These are phyloP conservation scores for Drosophila arawakana DNA, from an alignment of 1,140 invertebrate species.

Conservation along the genomic window DNA sequence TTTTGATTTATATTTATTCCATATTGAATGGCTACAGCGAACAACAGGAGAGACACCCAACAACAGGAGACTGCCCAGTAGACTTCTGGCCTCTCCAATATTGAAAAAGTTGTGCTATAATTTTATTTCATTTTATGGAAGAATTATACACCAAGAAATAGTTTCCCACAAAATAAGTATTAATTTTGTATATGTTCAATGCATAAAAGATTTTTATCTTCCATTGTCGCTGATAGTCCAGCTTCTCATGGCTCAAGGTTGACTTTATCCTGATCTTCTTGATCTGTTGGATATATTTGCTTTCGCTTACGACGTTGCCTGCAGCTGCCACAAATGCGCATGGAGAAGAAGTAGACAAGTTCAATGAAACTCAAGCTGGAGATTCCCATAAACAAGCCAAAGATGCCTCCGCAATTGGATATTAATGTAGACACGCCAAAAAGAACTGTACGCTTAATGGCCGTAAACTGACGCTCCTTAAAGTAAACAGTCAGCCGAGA, in stretches of 20 bases:
- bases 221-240: not conserved
- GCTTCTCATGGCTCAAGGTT: constrained; percentile 10
- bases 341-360: constrained; percentile 85
- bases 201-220: not conserved
- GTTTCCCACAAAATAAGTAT: not conserved
- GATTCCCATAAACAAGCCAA: constrained; percentile 88
- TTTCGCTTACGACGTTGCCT: constrained; percentile 69
- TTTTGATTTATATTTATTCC: too few relatives aligned
- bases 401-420: constrained; percentile 88
- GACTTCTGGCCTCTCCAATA: too few relatives aligned
- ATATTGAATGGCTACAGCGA: too few relatives aligned
- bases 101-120: too few relatives aligned
- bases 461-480: constrained; percentile 88
- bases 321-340: constrained; percentile 77
- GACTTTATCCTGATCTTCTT: constrained; percentile 21
- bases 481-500: constrained; percentile 86
- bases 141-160: too few relatives aligned
- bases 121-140: too few relatives aligned
- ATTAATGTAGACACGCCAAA: constrained; percentile 88
- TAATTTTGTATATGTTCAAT: not conserved
- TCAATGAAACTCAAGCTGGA: constrained; percentile 86
- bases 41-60: too few relatives aligned
- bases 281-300: constrained; percentile 42
- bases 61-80: too few relatives aligned
- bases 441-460: constrained; percentile 87